Base-by-base conservation (phyloP, 2,797 vertebrate species). In the Petrocephalus sullivani region DNA sequence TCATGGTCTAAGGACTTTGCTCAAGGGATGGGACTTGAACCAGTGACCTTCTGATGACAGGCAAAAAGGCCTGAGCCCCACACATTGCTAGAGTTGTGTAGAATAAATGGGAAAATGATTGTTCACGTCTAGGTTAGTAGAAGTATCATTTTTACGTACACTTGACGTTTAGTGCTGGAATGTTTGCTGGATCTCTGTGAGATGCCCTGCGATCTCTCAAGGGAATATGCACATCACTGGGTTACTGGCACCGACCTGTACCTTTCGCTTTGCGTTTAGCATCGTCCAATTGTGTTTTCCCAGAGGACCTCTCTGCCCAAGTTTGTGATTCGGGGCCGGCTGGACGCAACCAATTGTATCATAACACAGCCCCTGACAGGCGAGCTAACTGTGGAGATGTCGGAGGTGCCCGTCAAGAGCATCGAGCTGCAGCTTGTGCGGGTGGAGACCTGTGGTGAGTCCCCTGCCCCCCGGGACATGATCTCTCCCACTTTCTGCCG, bases 351-450 rank as follows among this genome's bases (percentile, higher is more conserved):
- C 51, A 98, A 92, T 94, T 99, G 98, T 0, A 90, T 96, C 87
- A 96, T 99, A 94, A 98, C 96, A 0, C 97, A 96, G 92, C 98
- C 98, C 0, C 94, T 99, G 71, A 98, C 95, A 0, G 98, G 98
- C 0, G 97, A 99, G 92, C 94, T 99, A 93, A 91, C 96, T 89
- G 97, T 99, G 88, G 97, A 99, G 93, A 97, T 92, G 60, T 97
- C 98, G 0, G 97, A 98, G 21, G 97, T 98, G 0, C 94, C 97
- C 53, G 91, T 99, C 88, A 97, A 96, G 91, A 99, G 98, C 71
- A 96, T 99, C 0, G 98, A 99, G 88, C 96, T 99, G 90, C 98
- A 99, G 95, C 94, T 99, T 1, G 98, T 99, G 0, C 95, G 98
- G 0, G 98, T 99, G 84, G 98, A 99, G 94, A 99, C 98, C 0